These are phyloP conservation scores for Megaceryle torquata DNA, from an alignment of 2,113 vertebrate genomes.

Conservation along the genomic window DNA sequence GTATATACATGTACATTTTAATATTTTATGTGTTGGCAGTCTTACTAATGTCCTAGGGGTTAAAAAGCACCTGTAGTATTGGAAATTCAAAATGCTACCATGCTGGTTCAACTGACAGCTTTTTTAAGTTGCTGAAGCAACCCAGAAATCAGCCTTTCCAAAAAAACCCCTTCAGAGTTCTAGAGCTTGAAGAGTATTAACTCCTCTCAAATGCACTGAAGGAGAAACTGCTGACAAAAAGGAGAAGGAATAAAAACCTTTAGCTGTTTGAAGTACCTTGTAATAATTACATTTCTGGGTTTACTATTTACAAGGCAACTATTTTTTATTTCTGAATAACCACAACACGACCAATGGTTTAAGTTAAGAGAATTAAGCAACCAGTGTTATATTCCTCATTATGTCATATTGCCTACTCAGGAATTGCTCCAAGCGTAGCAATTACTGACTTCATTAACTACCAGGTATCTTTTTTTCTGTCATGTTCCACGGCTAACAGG, in stretches of 20 bases:
- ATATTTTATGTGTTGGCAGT: constrained; percentile 10
- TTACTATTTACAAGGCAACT: not conserved
- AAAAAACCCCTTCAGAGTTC: not conserved
- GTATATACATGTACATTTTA: not conserved
- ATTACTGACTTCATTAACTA: not conserved
- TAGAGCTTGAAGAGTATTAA: not conserved
- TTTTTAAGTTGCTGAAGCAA: not conserved
- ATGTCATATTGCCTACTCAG: not conserved
- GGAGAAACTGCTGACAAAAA: not conserved
- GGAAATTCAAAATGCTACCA: constrained; percentile 3
- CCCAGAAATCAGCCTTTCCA: not conserved
- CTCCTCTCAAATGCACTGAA: not conserved
- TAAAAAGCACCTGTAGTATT: not conserved
- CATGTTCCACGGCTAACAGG: not conserved
- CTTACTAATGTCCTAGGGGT: not conserved
- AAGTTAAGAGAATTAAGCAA: not conserved
- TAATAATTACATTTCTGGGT: not conserved
- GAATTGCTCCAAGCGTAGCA: not conserved
- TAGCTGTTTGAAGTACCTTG: not conserved
- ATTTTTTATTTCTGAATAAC: not conserved
- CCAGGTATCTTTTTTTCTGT: not conserved
- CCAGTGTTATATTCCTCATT: not conserved
- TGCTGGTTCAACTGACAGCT: not conserved
- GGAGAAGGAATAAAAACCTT: not conserved
- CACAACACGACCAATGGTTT: not conserved